Percentiles rank a stretch among this genome's conserved stretches.
Conservation (phyloP, 2,113 vertebrate genomes). For the Aleadryas rufinucha region DNA sequence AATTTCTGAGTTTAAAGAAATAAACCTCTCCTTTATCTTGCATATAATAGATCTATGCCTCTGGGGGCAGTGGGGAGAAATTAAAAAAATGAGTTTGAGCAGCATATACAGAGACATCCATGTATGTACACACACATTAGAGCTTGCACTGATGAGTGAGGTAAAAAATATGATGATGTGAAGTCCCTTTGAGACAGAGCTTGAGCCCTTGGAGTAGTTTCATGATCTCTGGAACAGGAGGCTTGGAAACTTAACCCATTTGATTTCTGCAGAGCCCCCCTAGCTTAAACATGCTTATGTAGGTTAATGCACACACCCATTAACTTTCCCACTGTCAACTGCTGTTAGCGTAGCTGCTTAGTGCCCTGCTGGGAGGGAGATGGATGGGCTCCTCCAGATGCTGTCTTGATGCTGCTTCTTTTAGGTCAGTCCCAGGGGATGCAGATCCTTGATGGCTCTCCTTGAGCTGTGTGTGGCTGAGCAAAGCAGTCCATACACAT, state of each 20-base stretch:
- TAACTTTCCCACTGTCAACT: slow-evolving; percentile 21
- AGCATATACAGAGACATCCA: not conserved
- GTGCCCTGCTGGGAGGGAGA: not conserved
- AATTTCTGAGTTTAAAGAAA: not conserved
- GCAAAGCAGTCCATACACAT: not conserved
- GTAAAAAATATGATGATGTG: not conserved
- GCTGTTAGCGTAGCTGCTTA: slow-evolving; percentile 22
- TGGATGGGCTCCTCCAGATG: slow-evolving; percentile 26
- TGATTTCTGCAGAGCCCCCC: not conserved
- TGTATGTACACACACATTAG: not conserved
- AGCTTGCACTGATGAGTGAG: not conserved
- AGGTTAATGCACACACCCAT: not conserved
- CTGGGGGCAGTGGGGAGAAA: not conserved
- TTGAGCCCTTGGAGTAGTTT: not conserved
- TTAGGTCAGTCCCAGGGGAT: not conserved
- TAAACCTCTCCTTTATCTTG: not conserved
- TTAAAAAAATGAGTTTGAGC: not conserved
- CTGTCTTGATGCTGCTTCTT: not conserved
- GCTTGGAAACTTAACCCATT: not conserved
- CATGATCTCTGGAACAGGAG: not conserved
- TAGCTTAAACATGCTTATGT: not conserved
- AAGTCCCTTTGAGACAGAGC: not conserved
- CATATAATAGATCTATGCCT: not conserved
- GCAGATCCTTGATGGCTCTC: not conserved
- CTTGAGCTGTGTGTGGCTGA: not conserved